Base-by-base conservation (phyloP, 1,140 invertebrate genomes). In the Hypothenemus hampei region DNA sequence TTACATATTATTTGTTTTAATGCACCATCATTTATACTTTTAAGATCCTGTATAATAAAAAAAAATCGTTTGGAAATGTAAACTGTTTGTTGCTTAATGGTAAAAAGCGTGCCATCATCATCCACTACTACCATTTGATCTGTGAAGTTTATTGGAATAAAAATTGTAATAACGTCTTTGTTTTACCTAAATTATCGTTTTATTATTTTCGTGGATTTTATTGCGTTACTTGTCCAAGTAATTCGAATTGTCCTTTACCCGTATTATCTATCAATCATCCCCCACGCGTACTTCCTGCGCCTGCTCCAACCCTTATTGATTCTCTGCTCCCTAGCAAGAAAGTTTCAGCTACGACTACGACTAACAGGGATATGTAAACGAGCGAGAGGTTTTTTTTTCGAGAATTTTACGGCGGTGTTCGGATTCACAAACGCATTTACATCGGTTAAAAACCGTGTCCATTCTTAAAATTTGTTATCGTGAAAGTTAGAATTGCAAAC, bases 301-400 rank as follows among this genome's bases (percentile, higher is more conserved):
- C 35, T 51, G 58, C 23, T 61, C 50, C 35, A 13, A 26, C 55
- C 41, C 50, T 55, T 65, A 65, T 65, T 65, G 63, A 65, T 65
- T 61, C 24, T 43, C 31, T 40, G 24, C 31, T 48, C 13, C 10
- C n/a, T n/a, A 37, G 21, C 43, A 54, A 35, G 19, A 36, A 35
- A 24, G 43, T 26, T 18, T 15, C 18, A 24, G n/a, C n/a, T 29
- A n/a, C 26, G 26, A 15, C 11, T 36, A 48, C 41, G 45, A 56
- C 53, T 41, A 39, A 48, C 35, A 16, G 35, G 16, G 16, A 13
- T n/a, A 10, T 6, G 15, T 16, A 37, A 16, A 13, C n/a, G 11
- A 37, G n/a, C n/a, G n/a, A n/a, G n/a, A n/a, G n/a, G n/a, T n/a
- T n/a, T n/a, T 37, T 15, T 2, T 37, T 37, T 37, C 35, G 35